Base-by-base conservation (phyloP, 30 jellyfish, hydroid and myxozoan genomes). In the Morbakka virulenta region DNA sequence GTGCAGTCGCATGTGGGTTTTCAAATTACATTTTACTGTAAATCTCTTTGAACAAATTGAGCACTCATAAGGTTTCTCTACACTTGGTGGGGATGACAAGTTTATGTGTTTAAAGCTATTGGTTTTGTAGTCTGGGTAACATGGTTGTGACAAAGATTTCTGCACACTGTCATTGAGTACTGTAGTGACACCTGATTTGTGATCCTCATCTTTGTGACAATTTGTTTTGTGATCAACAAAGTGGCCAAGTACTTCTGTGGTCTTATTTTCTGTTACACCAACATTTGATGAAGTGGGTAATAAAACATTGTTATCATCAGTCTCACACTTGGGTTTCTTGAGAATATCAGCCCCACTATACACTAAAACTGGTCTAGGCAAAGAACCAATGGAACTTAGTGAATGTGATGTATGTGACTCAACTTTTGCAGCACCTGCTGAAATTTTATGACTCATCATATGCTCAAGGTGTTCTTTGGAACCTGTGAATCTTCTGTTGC, bases 1-100 rank as follows among this genome's bases (percentile, higher is more conserved):
- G 71, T 57, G 71, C 11, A 57, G 71, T 4, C 71, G 71, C 34
- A 57, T 14, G 32, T 57, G 71, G 9, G 71, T 57, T 9, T 25
- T 20, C 32, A 57, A 25, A 26, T 57, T 57, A 26, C 34, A 14
- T 20, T 14, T 14, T 4, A 57, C 71, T 4, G 25, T 57, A 25
- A 57, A 57, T 57, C 71, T 11, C 25, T 57, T 57, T 11, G 71
- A 20, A 57, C 71, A 57, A 57, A 57, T 57, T 9, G 9, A 4
- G 22, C 71, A 57, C 22, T 4, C 71, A 25, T 14, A 57, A 4
- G 71, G 71, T 25, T 21, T 57, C 11, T 57, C 25, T 4, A 20
- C 71, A 25, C 26, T 21, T n/a, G n/a, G n/a, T n/a, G n/a, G n/a
- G n/a, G n/a, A n/a, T n/a, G n/a, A n/a, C n/a, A n/a, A n/a, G n/a